phyloP scores from a whole-genome alignment of 1,140 invertebrate genomes.

The Mya arenaria region DNA sequence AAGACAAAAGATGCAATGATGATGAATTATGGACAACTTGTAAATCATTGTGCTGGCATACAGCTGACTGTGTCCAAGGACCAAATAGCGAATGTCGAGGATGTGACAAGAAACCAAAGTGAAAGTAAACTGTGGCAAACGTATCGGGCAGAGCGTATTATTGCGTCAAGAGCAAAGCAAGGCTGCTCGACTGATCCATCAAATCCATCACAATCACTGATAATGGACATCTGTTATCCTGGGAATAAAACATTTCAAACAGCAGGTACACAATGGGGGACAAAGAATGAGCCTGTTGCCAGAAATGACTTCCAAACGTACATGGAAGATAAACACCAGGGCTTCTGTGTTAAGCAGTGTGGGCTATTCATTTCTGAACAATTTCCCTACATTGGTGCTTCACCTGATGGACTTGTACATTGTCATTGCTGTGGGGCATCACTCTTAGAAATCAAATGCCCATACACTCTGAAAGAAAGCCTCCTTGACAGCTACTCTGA shows the following conservation, averaged over 20 bases:
- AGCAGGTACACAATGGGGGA: constrained; percentile 5
- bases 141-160: constrained; percentile 15
- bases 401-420: constrained; percentile 26
- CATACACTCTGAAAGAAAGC: not conserved
- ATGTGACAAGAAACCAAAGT: constrained; percentile 9
- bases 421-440: constrained; percentile 53
- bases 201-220: constrained; percentile 17
- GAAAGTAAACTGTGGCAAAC: constrained; percentile 27
- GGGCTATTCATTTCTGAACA: constrained; percentile 13
- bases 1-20: not conserved
- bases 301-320: not conserved
- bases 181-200: not conserved
- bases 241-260: not conserved
- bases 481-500: not conserved
- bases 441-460: constrained; percentile 48
- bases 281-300: constrained; percentile 9
- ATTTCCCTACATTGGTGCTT: constrained; percentile 41
- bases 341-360: no score
- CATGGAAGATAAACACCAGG: no score
- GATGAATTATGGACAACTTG: not conserved
- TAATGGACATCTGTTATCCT: not conserved
- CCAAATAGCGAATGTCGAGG: not conserved
- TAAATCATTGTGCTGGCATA: not conserved
- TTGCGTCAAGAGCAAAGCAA: not conserved
- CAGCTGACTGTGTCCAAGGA: not conserved